Evolutionary conservation across 2,113 vertebrate species (phyloP).

Genomic region (Brienomyrus longianalis): DNA sequence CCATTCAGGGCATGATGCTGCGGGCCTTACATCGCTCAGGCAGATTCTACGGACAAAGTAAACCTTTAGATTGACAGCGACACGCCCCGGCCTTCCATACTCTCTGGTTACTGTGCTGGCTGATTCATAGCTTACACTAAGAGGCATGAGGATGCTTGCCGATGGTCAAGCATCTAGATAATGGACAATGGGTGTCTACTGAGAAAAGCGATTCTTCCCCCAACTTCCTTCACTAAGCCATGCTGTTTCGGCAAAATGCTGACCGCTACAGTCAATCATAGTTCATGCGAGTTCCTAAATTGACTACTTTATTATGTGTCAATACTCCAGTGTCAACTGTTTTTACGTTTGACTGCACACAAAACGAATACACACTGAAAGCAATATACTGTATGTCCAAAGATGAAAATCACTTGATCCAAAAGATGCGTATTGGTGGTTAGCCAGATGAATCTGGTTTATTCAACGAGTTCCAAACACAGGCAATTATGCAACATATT

Average conservation of each 20-base stretch:
- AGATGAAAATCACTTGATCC: background rate
- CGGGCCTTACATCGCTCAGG: conserved; percentile 67
- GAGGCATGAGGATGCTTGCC: background rate
- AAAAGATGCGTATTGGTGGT: background rate
- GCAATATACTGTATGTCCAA: background rate
- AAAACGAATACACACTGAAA: background rate
- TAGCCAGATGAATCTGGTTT: background rate
- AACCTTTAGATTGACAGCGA: conserved; percentile 19
- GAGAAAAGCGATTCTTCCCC: background rate
- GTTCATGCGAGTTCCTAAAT: background rate
- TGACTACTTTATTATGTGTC: background rate
- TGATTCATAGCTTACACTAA: background rate
- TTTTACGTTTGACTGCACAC: background rate
- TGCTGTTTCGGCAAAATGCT: background rate
- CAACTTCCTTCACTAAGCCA: background rate
- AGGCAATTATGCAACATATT: background rate
- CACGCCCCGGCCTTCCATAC: background rate
- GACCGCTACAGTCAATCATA: background rate
- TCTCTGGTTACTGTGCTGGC: background rate
- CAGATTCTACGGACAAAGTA: conserved; percentile 62
- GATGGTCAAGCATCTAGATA: background rate
- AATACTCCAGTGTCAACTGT: background rate
- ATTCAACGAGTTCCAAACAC: background rate
- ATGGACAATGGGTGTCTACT: background rate
- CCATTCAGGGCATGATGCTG: conserved; percentile 68